Evolutionary conservation across 2,888 invertebrate species (phyloP).

Genomic region (Agrotis clavis): DNA sequence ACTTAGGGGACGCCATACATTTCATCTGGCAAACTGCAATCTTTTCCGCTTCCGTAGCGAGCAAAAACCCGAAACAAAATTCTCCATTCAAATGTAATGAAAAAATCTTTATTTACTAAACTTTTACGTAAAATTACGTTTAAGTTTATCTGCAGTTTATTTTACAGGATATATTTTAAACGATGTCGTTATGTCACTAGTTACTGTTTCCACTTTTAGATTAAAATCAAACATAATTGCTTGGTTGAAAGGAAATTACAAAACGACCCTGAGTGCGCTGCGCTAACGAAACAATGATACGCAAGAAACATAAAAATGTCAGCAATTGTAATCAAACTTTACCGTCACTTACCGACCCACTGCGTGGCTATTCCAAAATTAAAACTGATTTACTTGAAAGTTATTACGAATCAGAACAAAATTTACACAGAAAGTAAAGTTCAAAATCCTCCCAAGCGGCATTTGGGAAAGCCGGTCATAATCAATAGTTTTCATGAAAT

Average conservation of each 20-base stretch:
- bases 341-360: background rate
- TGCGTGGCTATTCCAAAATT: background rate
- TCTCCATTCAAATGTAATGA: background rate
- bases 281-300: slow-evolving; percentile 6
- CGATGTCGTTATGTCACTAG: slow-evolving; percentile 23
- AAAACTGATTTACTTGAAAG: background rate
- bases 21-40: background rate
- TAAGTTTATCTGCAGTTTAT: slow-evolving; percentile 10
- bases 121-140: slow-evolving; percentile 1
- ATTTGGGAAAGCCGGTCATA: background rate
- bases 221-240: slow-evolving; percentile 39
- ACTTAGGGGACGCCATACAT: no score
- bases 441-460: background rate
- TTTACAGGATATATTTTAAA: slow-evolving; percentile 21
- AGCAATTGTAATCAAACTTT: slow-evolving; percentile 2
- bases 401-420: background rate
- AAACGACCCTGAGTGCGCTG: slow-evolving; percentile 6
- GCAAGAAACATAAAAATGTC: slow-evolving; percentile 12
- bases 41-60: background rate
- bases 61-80: background rate
- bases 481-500: slow-evolving; percentile 14
- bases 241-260: slow-evolving; percentile 38
- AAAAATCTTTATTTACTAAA: slow-evolving; percentile 16
- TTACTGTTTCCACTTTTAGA: slow-evolving; percentile 37
- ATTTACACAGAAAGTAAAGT: background rate